Conservation (phyloP, 2,113 vertebrate species). For the Sphaerodactylus townsendi region DNA sequence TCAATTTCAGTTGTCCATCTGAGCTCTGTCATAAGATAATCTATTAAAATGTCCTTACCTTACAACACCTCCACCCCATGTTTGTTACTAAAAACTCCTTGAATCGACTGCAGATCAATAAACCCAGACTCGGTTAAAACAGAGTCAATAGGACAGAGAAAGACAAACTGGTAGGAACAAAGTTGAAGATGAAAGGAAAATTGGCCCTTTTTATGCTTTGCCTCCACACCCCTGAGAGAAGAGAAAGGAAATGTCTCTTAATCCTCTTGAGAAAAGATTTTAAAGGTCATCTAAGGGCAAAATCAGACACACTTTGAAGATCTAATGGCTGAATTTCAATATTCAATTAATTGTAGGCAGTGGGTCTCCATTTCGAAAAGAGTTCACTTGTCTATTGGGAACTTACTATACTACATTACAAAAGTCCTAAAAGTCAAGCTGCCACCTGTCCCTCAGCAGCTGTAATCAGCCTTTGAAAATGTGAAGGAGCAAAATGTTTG, state of each 20-base stretch:
- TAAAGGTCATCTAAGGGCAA: neutral
- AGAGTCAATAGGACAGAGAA: neutral
- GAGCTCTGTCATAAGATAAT: too few relatives aligned
- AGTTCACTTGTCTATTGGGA: neutral
- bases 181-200: neutral
- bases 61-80: neutral
- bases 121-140: too few relatives aligned
- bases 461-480: neutral
- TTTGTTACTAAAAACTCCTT: neutral
- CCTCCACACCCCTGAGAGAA: neutral
- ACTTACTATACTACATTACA: neutral
- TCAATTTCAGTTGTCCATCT: too few relatives aligned
- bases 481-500: neutral
- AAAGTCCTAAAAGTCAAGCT: neutral
- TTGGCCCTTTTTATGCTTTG: neutral
- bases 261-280: neutral
- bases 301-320: neutral
- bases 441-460: neutral
- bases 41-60: too few relatives aligned
- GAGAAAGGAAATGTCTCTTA: neutral
- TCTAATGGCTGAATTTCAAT: neutral
- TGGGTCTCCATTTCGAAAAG: neutral
- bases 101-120: too few relatives aligned
- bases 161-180: neutral
- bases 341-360: neutral